phyloP scores from a whole-genome alignment of 2,113 vertebrate genomes.

The Sorex fumeus region DNA sequence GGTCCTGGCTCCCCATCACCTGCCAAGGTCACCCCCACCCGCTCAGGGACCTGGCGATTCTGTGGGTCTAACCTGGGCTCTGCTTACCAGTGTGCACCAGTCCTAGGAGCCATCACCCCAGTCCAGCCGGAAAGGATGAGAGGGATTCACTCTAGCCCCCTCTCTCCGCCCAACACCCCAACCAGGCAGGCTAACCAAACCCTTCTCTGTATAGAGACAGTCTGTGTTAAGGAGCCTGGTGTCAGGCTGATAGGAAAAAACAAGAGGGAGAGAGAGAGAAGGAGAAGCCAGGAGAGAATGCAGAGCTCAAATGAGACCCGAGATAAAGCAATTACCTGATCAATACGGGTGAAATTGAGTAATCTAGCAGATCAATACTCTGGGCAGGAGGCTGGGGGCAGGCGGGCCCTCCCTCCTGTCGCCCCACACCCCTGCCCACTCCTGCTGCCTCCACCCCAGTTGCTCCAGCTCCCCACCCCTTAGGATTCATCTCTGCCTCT shows the following conservation, averaged over 20 bases:
- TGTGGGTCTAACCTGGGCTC: background rate
- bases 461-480: background rate
- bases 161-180: background rate
- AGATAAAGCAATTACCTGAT: slow-evolving; percentile 87
- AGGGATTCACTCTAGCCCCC: background rate
- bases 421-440: background rate
- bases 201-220: background rate
- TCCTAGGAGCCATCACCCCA: too few species aligned
- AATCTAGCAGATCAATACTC: slow-evolving; percentile 82
- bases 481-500: background rate
- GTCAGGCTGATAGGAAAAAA: slow-evolving; percentile 72
- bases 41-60: background rate
- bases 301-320: slow-evolving; percentile 82
- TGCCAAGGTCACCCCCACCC: background rate
- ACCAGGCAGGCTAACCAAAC: slow-evolving; percentile 37
- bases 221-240: slow-evolving; percentile 56
- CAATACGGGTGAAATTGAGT: slow-evolving; percentile 84
- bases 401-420: background rate
- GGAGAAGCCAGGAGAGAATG: slow-evolving; percentile 70
- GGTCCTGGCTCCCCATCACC: too few species aligned
- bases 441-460: background rate
- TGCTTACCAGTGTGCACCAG: too few species aligned
- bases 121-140: too few species aligned
- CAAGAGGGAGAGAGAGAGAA: slow-evolving; percentile 69
- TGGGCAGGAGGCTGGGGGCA: slow-evolving; percentile 39